These are phyloP conservation scores for Rhyacichthys aspro DNA, from an alignment of 2,797 vertebrate genomes.

Conservation along the genomic window DNA sequence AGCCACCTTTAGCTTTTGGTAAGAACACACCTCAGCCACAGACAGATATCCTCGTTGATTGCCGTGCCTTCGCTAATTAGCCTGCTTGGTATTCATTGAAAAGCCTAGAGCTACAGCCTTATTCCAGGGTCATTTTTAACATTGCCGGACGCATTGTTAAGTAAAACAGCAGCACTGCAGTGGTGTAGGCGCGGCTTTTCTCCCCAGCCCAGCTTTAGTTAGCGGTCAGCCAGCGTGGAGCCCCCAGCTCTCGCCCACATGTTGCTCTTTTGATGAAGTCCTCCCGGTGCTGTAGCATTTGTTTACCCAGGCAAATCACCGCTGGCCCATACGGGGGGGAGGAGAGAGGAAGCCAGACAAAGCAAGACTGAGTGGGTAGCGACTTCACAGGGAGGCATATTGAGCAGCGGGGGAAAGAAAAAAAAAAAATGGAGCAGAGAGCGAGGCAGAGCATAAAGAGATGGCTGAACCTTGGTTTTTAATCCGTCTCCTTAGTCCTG, in stretches of 20 bases:
- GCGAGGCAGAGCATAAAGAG: constrained; percentile 22
- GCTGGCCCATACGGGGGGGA: constrained; percentile 20
- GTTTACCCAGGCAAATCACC: constrained; percentile 32
- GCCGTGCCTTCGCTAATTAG: too few relatives aligned
- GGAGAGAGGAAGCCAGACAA: constrained; percentile 7
- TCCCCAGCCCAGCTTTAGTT: constrained; percentile 7
- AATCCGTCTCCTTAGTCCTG: constrained; percentile 33
- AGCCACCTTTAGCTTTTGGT: too few relatives aligned
- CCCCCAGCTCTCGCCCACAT: constrained; percentile 29
- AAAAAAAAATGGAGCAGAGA: constrained; percentile 11
- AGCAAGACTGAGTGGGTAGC: constrained; percentile 25
- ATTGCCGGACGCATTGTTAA: constrained; percentile 13
- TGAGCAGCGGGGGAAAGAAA: too few relatives aligned
- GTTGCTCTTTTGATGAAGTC: constrained; percentile 22
- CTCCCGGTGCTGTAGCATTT: constrained; percentile 23
- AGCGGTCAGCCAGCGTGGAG: constrained; percentile 28
- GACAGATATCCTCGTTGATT: too few relatives aligned
- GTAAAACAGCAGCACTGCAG: constrained; percentile 28
- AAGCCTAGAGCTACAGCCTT: too few relatives aligned
- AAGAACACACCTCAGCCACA: too few relatives aligned
- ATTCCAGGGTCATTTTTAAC: background rate
- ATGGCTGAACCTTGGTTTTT: constrained; percentile 39
- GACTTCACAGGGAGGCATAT: constrained; percentile 11
- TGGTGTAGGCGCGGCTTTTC: background rate
- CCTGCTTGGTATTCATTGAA: too few relatives aligned